These are phyloP conservation scores for Microplitis manilae DNA, from an alignment of 2,888 invertebrate species.

Conservation along the genomic window DNA sequence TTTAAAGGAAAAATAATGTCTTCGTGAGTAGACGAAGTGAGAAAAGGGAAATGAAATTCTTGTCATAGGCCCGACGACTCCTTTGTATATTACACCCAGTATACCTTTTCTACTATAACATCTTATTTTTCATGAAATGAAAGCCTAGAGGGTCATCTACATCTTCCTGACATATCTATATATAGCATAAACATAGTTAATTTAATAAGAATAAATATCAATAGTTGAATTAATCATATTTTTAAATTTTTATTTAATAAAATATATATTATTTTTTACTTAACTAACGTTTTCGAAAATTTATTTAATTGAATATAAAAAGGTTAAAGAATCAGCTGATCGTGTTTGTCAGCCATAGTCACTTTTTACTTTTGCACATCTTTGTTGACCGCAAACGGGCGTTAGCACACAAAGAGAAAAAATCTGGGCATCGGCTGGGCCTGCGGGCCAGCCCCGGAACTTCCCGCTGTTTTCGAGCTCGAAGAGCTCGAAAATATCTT, in stretches of 20 bases:
- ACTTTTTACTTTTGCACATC: too few relatives aligned
- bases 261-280: not conserved
- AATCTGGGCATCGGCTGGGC: too few relatives aligned
- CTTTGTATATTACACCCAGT: slow-evolving; percentile 50
- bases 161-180: slow-evolving; percentile 14
- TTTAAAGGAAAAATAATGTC: slow-evolving; percentile 50
- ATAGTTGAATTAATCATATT: not conserved
- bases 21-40: slow-evolving; percentile 51
- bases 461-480: too few relatives aligned
- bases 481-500: too few relatives aligned
- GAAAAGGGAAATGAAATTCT: slow-evolving; percentile 64
- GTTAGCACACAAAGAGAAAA: too few relatives aligned
- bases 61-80: slow-evolving; percentile 52
- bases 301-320: too few relatives aligned
- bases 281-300: not conserved
- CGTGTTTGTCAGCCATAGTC: too few relatives aligned
- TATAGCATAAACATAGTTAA: not conserved
- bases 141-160: slow-evolving; percentile 43
- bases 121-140: slow-evolving; percentile 38
- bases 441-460: too few relatives aligned
- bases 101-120: slow-evolving; percentile 31
- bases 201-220: slow-evolving; percentile 1
- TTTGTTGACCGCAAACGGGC: too few relatives aligned
- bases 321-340: too few relatives aligned
- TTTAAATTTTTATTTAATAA: not conserved